These are phyloP conservation scores for Siphamia tubifer DNA, from an alignment of 2,113 vertebrate species.

Conservation along the genomic window DNA sequence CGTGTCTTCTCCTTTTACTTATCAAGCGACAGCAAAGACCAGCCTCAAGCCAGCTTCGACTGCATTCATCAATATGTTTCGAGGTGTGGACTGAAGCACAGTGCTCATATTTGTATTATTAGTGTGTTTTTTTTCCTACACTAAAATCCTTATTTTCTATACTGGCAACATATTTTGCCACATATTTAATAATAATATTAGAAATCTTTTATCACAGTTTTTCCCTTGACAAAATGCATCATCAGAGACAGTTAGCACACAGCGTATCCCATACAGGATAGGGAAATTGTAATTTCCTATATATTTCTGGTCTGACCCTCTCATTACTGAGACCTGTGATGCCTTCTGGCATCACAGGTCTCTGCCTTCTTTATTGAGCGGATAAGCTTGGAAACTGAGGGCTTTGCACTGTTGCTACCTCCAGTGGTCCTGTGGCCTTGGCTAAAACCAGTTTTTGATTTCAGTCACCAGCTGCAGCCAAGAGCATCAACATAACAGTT, in stretches of 20 bases:
- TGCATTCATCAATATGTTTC: slow-evolving; percentile 78
- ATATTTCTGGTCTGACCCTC: slow-evolving; percentile 44
- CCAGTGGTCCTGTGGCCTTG: slow-evolving; percentile 53
- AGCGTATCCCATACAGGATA: slow-evolving; percentile 16
- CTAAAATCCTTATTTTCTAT: too few species aligned
- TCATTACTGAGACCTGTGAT: slow-evolving; percentile 48
- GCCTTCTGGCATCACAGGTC: too few species aligned
- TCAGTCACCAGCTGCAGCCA: slow-evolving; percentile 36
- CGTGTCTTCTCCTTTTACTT: slow-evolving; percentile 85
- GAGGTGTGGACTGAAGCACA: slow-evolving; percentile 60
- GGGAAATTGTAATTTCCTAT: slow-evolving; percentile 47
- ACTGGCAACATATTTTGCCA: too few species aligned
- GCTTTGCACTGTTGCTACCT: slow-evolving; percentile 28
- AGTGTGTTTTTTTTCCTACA: too few species aligned
- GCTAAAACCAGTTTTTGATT: slow-evolving; percentile 24
- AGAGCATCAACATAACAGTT: slow-evolving; percentile 16
- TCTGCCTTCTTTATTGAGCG: slow-evolving; percentile 53
- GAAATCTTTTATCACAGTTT: neutral
- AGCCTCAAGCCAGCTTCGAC: slow-evolving; percentile 83
- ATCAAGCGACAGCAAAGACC: slow-evolving; percentile 85
- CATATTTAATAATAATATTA: too few species aligned
- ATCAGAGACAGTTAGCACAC: slow-evolving; percentile 1
- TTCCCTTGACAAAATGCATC: neutral
- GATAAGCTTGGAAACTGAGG: slow-evolving; percentile 40
- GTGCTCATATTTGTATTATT: neutral